phyloP scores from a whole-genome alignment of 2,797 vertebrate genomes.

The Poliocrania exsul region DNA sequence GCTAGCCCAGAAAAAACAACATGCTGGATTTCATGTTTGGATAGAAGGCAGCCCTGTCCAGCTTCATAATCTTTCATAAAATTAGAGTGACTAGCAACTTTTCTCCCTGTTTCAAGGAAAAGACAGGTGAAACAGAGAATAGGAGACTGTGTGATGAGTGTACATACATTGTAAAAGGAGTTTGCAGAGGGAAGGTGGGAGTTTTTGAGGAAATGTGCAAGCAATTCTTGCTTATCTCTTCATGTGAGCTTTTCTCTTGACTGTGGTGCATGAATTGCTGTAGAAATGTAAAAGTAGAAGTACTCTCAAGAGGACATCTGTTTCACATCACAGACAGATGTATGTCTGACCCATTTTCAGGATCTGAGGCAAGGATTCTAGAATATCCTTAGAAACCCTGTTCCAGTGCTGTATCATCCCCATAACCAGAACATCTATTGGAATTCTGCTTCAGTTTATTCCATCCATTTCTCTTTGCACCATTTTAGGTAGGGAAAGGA shows the following conservation, averaged over 20 bases:
- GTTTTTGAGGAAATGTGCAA: not conserved
- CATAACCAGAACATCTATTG: not conserved
- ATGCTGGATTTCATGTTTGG: not conserved
- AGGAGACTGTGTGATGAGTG: not conserved
- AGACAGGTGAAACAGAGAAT: not conserved
- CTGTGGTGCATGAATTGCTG: not conserved
- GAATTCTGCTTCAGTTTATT: not conserved
- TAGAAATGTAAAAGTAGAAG: constrained; percentile 14
- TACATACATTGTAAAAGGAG: not conserved
- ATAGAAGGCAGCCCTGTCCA: not conserved
- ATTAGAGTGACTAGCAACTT: not conserved
- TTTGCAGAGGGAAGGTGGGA: not conserved
- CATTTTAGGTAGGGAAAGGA: not conserved
- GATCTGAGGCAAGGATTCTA: constrained; percentile 20
- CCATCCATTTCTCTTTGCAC: not conserved
- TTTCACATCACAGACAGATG: constrained; percentile 46
- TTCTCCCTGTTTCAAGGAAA: not conserved
- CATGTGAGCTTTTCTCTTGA: not conserved
- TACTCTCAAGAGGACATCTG: constrained; percentile 19
- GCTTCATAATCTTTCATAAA: not conserved
- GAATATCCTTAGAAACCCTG: constrained; percentile 2
- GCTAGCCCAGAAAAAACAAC: not conserved
- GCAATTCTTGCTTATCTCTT: not conserved
- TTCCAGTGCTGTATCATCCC: not conserved
- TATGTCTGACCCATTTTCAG: constrained; percentile 47